Conservation (phyloP, 1,140 invertebrate genomes). For the Musca vetustissima region DNA sequence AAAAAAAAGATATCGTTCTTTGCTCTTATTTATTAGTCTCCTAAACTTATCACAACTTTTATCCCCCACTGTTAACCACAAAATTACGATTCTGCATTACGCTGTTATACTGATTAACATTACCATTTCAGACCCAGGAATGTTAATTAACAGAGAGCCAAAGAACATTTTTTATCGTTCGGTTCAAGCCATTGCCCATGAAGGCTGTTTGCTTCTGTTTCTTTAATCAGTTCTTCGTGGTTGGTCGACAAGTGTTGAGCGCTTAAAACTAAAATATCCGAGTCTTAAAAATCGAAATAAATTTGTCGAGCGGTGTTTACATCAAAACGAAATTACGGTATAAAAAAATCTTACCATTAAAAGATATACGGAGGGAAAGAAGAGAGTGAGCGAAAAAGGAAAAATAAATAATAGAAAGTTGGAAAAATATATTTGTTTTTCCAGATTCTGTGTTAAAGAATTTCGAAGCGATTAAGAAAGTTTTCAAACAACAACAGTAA, state of each 20-base stretch:
- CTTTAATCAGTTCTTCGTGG: constrained; percentile 29
- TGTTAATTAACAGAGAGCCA: too few species aligned
- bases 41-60: too few species aligned
- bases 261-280: constrained; percentile 1
- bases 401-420: constrained; percentile 11
- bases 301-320: background rate
- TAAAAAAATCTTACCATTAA: background rate
- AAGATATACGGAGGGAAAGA: background rate
- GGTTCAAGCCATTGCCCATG: background rate
- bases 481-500: too few species aligned
- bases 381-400: constrained; percentile 5
- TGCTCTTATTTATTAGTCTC: too few species aligned
- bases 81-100: background rate
- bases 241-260: constrained; percentile 22
- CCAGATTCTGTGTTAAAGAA: background rate
- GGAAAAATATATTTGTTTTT: constrained; percentile 6
- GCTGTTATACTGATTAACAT: too few species aligned
- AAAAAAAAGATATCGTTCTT: too few species aligned
- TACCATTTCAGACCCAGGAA: too few species aligned
- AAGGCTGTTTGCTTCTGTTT: background rate
- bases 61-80: background rate
- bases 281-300: constrained; percentile 2
- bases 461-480: too few species aligned
- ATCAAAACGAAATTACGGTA: constrained; percentile 8
- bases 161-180: too few species aligned